Percentiles rank a stretch among this genome's conserved stretches.
These are phyloP conservation scores for Cyanoderma ruficeps DNA, from an alignment of 2,113 vertebrate species.

Conservation along the genomic window DNA sequence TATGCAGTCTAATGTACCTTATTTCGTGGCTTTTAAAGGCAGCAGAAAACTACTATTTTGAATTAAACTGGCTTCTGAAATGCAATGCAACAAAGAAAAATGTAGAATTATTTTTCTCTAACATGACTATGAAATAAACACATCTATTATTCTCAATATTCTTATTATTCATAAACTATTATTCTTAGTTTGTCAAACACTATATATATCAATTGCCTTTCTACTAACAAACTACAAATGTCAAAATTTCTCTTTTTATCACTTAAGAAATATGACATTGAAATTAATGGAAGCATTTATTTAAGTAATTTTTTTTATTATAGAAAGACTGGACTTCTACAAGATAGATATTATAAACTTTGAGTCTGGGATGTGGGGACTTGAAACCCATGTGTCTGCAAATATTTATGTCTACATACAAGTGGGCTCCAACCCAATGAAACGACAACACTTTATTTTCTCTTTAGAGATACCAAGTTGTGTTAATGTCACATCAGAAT, in stretches of 20 bases:
- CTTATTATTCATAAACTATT: neutral
- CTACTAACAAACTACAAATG: neutral
- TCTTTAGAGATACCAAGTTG: neutral
- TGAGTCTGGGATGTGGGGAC: neutral
- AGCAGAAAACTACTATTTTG: neutral
- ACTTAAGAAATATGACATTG: neutral
- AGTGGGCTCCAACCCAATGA: neutral
- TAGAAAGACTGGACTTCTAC: neutral
- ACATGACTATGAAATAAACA: neutral
- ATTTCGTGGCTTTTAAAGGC: conserved; percentile 8
- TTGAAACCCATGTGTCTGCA: neutral
- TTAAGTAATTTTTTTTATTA: neutral
- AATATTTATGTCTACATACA: neutral
- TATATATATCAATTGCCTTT: neutral
- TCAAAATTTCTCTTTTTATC: neutral
- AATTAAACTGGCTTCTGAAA: neutral
- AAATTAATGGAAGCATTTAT: neutral
- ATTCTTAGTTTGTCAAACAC: neutral
- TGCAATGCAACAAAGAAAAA: neutral
- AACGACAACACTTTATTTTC: neutral
- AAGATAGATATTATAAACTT: neutral
- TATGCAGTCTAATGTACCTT: neutral
- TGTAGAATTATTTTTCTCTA: neutral
- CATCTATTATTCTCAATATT: neutral
- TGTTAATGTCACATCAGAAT: neutral